Evolutionary conservation across 2,888 invertebrate genomes (phyloP).

Genomic region (Cryptophagus acutangulus): DNA sequence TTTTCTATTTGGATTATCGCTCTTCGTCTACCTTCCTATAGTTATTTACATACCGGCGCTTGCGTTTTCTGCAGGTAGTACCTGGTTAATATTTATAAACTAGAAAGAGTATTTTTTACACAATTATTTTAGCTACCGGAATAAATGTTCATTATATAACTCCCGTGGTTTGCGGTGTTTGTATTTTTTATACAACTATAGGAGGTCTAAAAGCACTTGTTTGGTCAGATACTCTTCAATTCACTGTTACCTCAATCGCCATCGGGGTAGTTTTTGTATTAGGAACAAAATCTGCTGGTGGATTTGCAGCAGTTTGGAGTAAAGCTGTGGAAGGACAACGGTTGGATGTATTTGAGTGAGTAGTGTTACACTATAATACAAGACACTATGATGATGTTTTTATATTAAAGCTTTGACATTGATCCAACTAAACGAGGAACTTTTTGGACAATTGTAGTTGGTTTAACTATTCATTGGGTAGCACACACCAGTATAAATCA

Average conservation of each 20-base stretch:
- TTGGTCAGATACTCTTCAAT: constrained; percentile 56
- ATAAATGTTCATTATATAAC: constrained; percentile 60
- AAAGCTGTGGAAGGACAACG: constrained; percentile 54
- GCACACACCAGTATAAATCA: constrained; percentile 45
- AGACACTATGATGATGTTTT: neutral
- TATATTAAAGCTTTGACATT: constrained; percentile 52
- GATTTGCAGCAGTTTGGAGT: constrained; percentile 55
- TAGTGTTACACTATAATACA: neutral
- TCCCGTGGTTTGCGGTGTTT: constrained; percentile 62
- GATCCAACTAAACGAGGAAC: constrained; percentile 57
- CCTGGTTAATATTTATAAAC: neutral
- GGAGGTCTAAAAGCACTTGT: constrained; percentile 64
- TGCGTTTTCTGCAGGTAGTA: constrained; percentile 59
- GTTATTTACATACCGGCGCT: constrained; percentile 67
- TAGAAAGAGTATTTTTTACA: no score
- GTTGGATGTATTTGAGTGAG: constrained; percentile 59
- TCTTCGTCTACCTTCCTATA: constrained; percentile 58
- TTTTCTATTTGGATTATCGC: constrained; percentile 55
- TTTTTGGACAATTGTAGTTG: constrained; percentile 57
- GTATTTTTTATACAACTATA: constrained; percentile 67
- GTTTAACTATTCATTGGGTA: constrained; percentile 52
- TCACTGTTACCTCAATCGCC: constrained; percentile 50
- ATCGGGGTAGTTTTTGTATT: constrained; percentile 51
- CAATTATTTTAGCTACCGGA: constrained; percentile 63
- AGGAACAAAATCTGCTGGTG: constrained; percentile 23